A percentile compares a stretch with the other conserved stretches of the same genome.
Conservation (phyloP, 2,888 invertebrate species). For the Cerastoderma edule region DNA sequence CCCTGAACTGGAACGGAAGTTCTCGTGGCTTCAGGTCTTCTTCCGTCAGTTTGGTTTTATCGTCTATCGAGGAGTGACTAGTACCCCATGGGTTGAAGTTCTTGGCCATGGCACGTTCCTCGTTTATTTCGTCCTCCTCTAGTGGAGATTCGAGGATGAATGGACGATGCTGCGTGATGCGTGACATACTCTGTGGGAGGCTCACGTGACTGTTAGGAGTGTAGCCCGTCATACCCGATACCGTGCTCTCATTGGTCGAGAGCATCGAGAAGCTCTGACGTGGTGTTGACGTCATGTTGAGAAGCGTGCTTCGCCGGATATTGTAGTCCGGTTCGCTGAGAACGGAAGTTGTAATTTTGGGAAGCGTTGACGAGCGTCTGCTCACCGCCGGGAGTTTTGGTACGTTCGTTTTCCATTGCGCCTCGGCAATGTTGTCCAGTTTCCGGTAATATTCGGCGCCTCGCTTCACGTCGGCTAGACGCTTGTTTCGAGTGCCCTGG, state of each 20-base stretch:
- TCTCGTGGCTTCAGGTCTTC: conserved; percentile 57
- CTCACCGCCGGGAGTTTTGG: conserved; percentile 55
- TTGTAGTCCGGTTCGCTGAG: conserved; percentile 49
- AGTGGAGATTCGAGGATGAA: conserved; percentile 34
- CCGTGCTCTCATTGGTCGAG: conserved; percentile 43
- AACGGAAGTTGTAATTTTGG: conserved; percentile 58
- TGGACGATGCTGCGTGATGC: conserved; percentile 44
- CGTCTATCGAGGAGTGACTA: conserved; percentile 52
- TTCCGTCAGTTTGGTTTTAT: conserved; percentile 51
- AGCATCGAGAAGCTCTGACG: conserved; percentile 59
- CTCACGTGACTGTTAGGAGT: conserved; percentile 48
- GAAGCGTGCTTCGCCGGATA: conserved; percentile 26
- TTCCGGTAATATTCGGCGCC: conserved; percentile 66
- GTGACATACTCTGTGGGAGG: conserved; percentile 47
- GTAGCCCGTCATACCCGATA: conserved; percentile 36
- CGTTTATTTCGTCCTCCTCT: conserved; percentile 16
- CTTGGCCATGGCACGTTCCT: conserved; percentile 11
- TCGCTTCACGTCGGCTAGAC: conserved; percentile 63
- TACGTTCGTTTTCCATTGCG: conserved; percentile 63
- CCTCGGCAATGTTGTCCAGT: conserved; percentile 63
- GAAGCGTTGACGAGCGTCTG: conserved; percentile 43
- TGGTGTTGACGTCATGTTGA: conserved; percentile 62
- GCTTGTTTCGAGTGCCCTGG: conserved; percentile 50
- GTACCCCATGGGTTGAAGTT: conserved; percentile 61
- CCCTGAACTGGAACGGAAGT: conserved; percentile 55